These are phyloP conservation scores for Onychostruthus taczanowskii DNA, from an alignment of 2,113 vertebrate genomes.

Conservation along the genomic window DNA sequence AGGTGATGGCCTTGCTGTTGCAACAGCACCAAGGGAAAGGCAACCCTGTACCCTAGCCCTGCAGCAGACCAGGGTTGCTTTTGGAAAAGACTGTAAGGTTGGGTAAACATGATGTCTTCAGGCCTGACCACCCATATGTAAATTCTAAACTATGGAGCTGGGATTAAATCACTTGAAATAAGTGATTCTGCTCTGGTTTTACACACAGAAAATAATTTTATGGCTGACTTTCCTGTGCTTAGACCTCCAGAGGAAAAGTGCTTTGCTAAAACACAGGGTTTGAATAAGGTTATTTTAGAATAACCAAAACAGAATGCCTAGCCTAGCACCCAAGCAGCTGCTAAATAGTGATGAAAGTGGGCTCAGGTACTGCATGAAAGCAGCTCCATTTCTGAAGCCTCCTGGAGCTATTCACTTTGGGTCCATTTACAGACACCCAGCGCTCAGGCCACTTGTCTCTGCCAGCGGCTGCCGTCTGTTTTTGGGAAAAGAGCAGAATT, in stretches of 20 bases:
- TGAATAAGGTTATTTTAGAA: background rate
- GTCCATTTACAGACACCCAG: background rate
- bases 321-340: background rate
- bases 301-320: background rate
- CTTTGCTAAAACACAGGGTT: background rate
- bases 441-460: accelerated
- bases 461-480: accelerated
- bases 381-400: background rate
- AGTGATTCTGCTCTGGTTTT: background rate
- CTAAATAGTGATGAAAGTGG: background rate
- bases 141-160: background rate
- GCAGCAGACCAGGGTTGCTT: background rate
- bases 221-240: background rate
- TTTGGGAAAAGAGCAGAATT: background rate
- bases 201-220: background rate
- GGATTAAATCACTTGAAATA: background rate
- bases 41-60: background rate
- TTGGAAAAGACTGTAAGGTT: background rate
- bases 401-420: background rate
- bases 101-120: background rate
- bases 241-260: background rate
- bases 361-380: background rate
- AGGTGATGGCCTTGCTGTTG: background rate
- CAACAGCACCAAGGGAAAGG: accelerated
- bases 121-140: background rate